Percentiles rank a stretch among this genome's conserved stretches.
Conservation (phyloP, 2,888 invertebrate species). For the Drosophila picticornis region DNA sequence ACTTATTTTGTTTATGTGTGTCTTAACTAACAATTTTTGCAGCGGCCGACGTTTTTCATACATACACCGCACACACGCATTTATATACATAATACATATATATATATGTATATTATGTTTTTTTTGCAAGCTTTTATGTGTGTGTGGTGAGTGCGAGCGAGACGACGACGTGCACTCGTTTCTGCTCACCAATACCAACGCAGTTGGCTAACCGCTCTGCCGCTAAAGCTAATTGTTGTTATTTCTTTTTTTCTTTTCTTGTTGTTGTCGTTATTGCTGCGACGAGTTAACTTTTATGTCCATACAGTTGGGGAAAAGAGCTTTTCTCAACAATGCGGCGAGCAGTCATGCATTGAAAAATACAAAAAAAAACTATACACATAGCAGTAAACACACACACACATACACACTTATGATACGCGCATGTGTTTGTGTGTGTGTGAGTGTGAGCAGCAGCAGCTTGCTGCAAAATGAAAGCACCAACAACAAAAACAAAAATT, state of each 20-base stretch:
- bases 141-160: slow-evolving; percentile 24
- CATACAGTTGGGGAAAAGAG: slow-evolving; percentile 60
- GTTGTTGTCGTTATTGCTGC: slow-evolving; percentile 64
- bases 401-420: slow-evolving; percentile 10
- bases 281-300: slow-evolving; percentile 58
- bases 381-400: slow-evolving; percentile 51
- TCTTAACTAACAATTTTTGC: slow-evolving; percentile 64
- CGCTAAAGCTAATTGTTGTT: slow-evolving; percentile 62
- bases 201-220: slow-evolving; percentile 53
- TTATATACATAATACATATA: background rate
- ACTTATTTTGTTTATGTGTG: slow-evolving; percentile 65
- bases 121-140: slow-evolving; percentile 50
- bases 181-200: slow-evolving; percentile 54
- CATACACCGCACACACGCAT: slow-evolving; percentile 5
- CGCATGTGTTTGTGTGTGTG: slow-evolving; percentile 7
- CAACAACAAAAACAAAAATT: slow-evolving; percentile 52
- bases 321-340: slow-evolving; percentile 69
- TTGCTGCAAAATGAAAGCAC: slow-evolving; percentile 76
- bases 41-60: slow-evolving; percentile 43
- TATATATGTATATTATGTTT: slow-evolving; percentile 1
- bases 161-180: slow-evolving; percentile 46
- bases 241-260: slow-evolving; percentile 35
- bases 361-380: slow-evolving; percentile 36
- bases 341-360: slow-evolving; percentile 72
- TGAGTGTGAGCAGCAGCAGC: slow-evolving; percentile 29